phyloP scores from a whole-genome alignment of 2,888 invertebrate species.

The Argynnis bischoffii region DNA sequence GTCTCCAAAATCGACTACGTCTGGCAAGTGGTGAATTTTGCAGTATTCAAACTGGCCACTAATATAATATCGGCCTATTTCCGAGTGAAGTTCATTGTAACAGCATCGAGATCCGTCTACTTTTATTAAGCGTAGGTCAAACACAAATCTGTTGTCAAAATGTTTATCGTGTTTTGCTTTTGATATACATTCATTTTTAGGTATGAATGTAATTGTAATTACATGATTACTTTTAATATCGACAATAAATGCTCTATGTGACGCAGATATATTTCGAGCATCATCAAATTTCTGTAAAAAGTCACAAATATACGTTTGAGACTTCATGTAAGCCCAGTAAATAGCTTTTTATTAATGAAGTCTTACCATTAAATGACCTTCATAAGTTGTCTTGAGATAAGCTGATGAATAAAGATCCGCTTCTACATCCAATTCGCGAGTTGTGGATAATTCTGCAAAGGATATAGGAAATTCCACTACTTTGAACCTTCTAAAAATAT shows the following conservation, averaged over 20 bases:
- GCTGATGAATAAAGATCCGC: slow-evolving; percentile 58
- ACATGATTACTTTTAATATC: slow-evolving; percentile 49
- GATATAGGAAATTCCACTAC: slow-evolving; percentile 70
- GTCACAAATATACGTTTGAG: not conserved
- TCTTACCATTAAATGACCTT: slow-evolving; percentile 63
- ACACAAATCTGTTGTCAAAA: slow-evolving; percentile 64
- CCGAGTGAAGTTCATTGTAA: slow-evolving; percentile 64
- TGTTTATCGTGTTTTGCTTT: slow-evolving; percentile 56
- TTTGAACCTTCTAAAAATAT: slow-evolving; percentile 64
- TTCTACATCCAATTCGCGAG: slow-evolving; percentile 58
- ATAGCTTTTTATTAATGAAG: not conserved
- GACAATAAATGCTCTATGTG: slow-evolving; percentile 68
- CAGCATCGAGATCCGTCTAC: slow-evolving; percentile 66
- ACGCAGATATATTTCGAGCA: slow-evolving; percentile 68
- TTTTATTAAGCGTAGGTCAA: slow-evolving; percentile 67
- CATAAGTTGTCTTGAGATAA: slow-evolving; percentile 65
- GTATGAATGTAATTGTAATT: slow-evolving; percentile 62
- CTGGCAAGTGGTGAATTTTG: slow-evolving; percentile 71
- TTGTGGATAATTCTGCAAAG: slow-evolving; percentile 62
- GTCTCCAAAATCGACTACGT: slow-evolving; percentile 69
- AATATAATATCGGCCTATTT: slow-evolving; percentile 79
- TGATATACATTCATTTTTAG: slow-evolving; percentile 67
- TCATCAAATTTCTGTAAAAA: slow-evolving; percentile 67
- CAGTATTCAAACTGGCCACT: slow-evolving; percentile 81
- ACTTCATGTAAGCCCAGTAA: too few relatives aligned